A percentile compares a stretch with the other conserved stretches of the same genome.
Evolutionary conservation across 2,888 invertebrate species (phyloP).

Genomic region (Rhaphigaster nebulosa): DNA sequence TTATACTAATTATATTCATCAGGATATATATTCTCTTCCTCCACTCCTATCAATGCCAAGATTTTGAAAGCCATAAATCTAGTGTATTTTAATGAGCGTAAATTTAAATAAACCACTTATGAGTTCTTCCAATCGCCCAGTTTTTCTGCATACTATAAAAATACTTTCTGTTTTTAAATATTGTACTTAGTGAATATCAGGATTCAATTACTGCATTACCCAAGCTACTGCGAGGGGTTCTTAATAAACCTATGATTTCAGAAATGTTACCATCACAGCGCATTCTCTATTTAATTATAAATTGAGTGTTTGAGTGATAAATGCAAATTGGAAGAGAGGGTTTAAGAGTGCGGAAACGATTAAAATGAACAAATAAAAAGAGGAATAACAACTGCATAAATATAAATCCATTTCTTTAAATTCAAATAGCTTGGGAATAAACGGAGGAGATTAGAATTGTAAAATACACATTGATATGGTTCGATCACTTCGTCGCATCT

Average conservation of each 20-base stretch:
- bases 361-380: background rate
- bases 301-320: background rate
- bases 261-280: background rate
- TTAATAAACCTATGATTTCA: background rate
- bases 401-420: slow-evolving; percentile 18
- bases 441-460: slow-evolving; percentile 19
- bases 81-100: no score
- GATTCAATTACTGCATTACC: background rate
- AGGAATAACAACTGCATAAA: slow-evolving; percentile 19
- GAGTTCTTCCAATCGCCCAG: no score
- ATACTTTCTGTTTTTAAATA: background rate
- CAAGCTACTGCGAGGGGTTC: background rate
- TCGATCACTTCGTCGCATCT: slow-evolving; percentile 9
- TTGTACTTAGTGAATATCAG: background rate
- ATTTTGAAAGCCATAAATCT: no score
- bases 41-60: no score
- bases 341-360: background rate
- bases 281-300: background rate
- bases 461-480: background rate
- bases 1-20: no score
- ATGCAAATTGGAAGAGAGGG: slow-evolving; percentile 26
- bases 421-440: slow-evolving; percentile 23
- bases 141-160: no score
- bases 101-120: no score
- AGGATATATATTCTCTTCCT: no score